A percentile compares a stretch with the other conserved stretches of the same genome.
Evolutionary conservation across 2,113 vertebrate genomes (phyloP).

Genomic region (Platycercus adscitus): DNA sequence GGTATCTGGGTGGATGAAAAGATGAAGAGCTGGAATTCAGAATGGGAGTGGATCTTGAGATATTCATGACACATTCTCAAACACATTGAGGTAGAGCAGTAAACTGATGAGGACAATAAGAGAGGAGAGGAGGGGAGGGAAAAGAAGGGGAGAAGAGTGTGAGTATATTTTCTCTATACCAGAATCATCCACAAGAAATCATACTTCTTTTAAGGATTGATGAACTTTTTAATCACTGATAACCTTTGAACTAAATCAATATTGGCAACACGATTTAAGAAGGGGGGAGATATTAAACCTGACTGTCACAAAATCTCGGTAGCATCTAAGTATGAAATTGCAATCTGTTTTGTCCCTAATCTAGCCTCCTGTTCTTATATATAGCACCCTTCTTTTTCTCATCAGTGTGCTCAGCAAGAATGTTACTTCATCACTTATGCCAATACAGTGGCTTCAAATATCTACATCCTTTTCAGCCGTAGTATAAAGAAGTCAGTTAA

Average conservation of each 20-base stretch:
- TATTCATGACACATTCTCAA: background rate
- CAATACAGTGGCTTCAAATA: background rate
- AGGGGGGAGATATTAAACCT: background rate
- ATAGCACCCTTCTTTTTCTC: background rate
- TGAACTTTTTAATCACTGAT: background rate
- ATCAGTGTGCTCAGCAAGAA: background rate
- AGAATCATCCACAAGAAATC: background rate
- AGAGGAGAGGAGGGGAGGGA: background rate
- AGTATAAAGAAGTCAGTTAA: background rate
- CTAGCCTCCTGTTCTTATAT: background rate
- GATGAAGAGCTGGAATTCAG: background rate
- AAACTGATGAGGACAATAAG: background rate
- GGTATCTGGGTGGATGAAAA: background rate
- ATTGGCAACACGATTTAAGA: background rate
- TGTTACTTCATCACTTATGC: background rate
- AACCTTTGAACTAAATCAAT: background rate
- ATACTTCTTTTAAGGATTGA: background rate
- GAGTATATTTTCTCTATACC: background rate
- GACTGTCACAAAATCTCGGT: background rate
- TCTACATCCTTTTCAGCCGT: background rate
- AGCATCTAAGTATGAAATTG: background rate
- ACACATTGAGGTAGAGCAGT: background rate
- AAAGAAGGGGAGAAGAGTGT: background rate
- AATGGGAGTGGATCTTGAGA: background rate
- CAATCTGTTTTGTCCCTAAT: background rate